These are phyloP conservation scores for Alouatta palliata DNA, from an alignment of 2,113 vertebrate species.

Conservation along the genomic window DNA sequence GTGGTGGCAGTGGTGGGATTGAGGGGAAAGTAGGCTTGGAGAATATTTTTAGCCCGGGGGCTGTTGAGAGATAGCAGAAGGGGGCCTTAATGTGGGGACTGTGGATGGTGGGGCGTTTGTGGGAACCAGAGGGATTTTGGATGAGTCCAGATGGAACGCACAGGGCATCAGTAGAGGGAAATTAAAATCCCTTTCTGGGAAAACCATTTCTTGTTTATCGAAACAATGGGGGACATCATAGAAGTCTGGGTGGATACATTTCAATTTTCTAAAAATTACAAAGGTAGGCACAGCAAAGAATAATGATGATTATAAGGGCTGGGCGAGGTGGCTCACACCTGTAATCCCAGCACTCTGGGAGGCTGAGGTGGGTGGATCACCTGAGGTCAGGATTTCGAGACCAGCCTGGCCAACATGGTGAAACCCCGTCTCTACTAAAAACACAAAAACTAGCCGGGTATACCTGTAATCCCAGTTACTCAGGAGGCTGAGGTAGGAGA, in stretches of 20 bases:
- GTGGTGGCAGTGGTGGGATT: neutral
- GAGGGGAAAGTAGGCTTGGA: neutral
- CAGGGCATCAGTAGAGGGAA: neutral
- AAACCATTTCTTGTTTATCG: neutral
- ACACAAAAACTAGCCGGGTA: no score
- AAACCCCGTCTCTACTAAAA: no score
- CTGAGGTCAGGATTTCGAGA: no score
- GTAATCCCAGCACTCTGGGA: no score
- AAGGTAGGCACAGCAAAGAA: neutral
- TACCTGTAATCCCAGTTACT: no score
- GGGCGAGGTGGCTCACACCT: no score
- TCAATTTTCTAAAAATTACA: neutral
- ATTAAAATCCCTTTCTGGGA: neutral
- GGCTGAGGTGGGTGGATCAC: no score
- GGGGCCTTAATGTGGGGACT: neutral
- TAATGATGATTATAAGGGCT: neutral
- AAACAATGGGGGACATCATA: neutral
- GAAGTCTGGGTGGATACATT: neutral
- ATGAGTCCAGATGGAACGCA: neutral
- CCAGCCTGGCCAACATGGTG: no score
- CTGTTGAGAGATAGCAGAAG: neutral
- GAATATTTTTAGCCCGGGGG: neutral
- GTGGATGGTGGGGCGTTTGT: accelerated
- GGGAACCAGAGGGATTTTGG: neutral
- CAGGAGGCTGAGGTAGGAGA: no score